A percentile compares a stretch with the other conserved stretches of the same genome.
Conservation (phyloP, 2,113 vertebrate genomes). For the Antechinus stuartii region DNA sequence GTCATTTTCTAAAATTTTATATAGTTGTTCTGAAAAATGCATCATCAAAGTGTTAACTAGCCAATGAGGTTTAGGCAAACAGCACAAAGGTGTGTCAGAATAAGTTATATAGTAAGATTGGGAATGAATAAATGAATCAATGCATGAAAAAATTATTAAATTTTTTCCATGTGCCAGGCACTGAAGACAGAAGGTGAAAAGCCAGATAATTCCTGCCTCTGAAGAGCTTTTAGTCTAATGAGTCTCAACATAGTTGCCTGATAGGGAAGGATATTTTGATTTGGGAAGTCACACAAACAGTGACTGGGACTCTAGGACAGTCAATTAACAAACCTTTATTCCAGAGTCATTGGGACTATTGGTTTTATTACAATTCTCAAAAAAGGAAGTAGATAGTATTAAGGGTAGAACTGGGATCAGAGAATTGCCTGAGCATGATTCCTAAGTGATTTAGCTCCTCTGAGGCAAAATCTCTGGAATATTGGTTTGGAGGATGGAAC, state of each 20-base stretch:
- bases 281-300: neutral
- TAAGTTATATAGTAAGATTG: neutral
- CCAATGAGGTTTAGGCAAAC: neutral
- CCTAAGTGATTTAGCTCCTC: neutral
- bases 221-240: neutral
- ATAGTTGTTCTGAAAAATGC: neutral
- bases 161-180: neutral
- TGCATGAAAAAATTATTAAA: neutral
- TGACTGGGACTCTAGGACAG: neutral
- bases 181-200: neutral
- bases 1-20: neutral
- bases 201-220: neutral
- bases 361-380: neutral
- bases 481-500: neutral
- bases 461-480: neutral
- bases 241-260: neutral
- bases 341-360: neutral
- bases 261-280: neutral
- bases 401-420: neutral
- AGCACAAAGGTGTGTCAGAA: neutral
- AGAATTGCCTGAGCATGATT: neutral
- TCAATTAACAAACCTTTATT: neutral
- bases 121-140: neutral
- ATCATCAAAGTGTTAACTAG: neutral
- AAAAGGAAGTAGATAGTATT: neutral